A percentile compares a stretch with the other conserved stretches of the same genome.
Evolutionary conservation across 2,888 invertebrate species (phyloP).

Genomic region (Leptinotarsa tumamoca): DNA sequence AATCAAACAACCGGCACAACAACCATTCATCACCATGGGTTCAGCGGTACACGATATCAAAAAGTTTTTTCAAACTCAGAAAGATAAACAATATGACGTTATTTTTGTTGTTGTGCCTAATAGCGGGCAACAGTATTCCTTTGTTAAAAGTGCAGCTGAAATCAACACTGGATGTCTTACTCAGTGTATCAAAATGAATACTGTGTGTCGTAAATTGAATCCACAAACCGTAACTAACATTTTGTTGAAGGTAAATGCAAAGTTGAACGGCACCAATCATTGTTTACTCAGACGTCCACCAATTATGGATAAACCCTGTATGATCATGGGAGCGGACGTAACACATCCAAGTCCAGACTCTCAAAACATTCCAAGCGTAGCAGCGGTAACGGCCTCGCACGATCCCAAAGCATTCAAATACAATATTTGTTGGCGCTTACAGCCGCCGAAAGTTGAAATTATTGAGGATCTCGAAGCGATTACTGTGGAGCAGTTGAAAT

Average conservation of each 20-base stretch:
- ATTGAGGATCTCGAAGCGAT: slow-evolving; percentile 77
- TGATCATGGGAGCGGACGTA: slow-evolving; percentile 86
- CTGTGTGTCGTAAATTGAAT: slow-evolving; percentile 65
- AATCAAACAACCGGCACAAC: slow-evolving; percentile 31
- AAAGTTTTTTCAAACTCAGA: slow-evolving; percentile 29
- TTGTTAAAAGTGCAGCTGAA: slow-evolving; percentile 79
- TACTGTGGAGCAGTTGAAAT: slow-evolving; percentile 71
- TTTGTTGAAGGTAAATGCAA: slow-evolving; percentile 80
- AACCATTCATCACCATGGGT: slow-evolving; percentile 42
- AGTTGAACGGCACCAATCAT: slow-evolving; percentile 87
- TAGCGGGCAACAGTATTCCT: slow-evolving; percentile 58
- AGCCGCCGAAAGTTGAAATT: slow-evolving; percentile 79
- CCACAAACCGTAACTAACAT: slow-evolving; percentile 77
- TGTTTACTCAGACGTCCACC: slow-evolving; percentile 49
- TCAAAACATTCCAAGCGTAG: slow-evolving; percentile 74
- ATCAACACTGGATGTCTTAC: slow-evolving; percentile 76
- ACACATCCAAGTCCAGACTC: slow-evolving; percentile 91
- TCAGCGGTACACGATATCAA: not conserved
- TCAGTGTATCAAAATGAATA: slow-evolving; percentile 74
- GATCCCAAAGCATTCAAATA: slow-evolving; percentile 77
- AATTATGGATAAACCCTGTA: slow-evolving; percentile 67
- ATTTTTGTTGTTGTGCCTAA: slow-evolving; percentile 74
- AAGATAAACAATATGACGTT: slow-evolving; percentile 64
- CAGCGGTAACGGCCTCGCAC: slow-evolving; percentile 82
- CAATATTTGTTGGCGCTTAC: slow-evolving; percentile 82